Percentiles rank a stretch among this genome's conserved stretches.
Evolutionary conservation across 2,113 vertebrate species (phyloP).

Genomic region (Paratilapia polleni): DNA sequence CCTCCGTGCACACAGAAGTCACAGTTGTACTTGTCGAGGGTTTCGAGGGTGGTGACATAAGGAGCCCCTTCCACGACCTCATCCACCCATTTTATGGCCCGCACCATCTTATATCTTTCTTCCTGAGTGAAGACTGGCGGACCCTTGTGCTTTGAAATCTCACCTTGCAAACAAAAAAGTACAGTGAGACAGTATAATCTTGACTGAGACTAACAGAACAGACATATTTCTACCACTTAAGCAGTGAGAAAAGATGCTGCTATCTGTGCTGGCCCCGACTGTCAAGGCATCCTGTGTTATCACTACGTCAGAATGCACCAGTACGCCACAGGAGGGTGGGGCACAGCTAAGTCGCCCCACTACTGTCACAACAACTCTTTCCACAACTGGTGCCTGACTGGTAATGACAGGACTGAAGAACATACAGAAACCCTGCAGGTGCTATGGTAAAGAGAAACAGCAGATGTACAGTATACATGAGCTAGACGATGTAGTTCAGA

Average conservation of each 20-base stretch:
- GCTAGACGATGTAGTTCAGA: background rate
- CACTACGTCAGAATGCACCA: slow-evolving; percentile 12
- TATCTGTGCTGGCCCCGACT: background rate
- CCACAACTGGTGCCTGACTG: background rate
- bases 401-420: background rate
- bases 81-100: slow-evolving; percentile 98
- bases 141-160: slow-evolving; percentile 97
- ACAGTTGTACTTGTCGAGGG: slow-evolving; percentile 91
- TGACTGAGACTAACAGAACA: too few relatives aligned
- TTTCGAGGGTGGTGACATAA: slow-evolving; percentile 94
- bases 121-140: slow-evolving; percentile 96
- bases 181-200: too few relatives aligned
- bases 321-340: slow-evolving; percentile 4
- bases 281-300: slow-evolving; percentile 6
- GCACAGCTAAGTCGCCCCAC: background rate
- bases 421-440: background rate
- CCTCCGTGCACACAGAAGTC: slow-evolving; percentile 99
- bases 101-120: slow-evolving; percentile 96
- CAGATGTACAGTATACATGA: background rate
- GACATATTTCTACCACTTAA: background rate
- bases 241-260: background rate
- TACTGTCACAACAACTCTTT: slow-evolving; percentile 7
- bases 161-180: slow-evolving; percentile 78
- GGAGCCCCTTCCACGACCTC: slow-evolving; percentile 94
- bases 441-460: background rate